Evolutionary conservation across 2,797 vertebrate genomes (phyloP).

Genomic region (Scleropages formosus): DNA sequence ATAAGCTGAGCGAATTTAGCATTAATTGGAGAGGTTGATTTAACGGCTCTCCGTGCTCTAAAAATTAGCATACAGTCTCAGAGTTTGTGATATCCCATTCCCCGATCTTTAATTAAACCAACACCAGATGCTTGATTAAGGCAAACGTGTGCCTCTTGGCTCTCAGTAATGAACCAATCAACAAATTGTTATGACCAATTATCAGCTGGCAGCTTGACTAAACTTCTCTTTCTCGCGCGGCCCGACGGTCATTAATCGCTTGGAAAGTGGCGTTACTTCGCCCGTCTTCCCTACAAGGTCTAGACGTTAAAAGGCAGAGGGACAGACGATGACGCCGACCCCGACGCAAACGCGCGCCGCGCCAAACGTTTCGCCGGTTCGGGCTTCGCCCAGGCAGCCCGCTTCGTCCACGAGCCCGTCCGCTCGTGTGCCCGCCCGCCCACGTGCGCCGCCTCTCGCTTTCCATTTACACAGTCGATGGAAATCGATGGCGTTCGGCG

Average conservation of each 20-base stretch:
- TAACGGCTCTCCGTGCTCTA: constrained; percentile 26
- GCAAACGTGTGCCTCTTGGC: constrained; percentile 39
- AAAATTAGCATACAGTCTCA: constrained; percentile 41
- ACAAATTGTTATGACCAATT: constrained; percentile 61
- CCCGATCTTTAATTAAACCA: constrained; percentile 50
- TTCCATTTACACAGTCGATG: constrained; percentile 23
- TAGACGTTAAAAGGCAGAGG: background rate
- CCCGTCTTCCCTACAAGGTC: background rate
- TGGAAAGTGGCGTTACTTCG: background rate
- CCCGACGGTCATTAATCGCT: constrained; percentile 26
- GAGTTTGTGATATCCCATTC: constrained; percentile 27
- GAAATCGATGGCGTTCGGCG: constrained; percentile 5
- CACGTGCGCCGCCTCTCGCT: constrained; percentile 20
- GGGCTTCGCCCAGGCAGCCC: background rate
- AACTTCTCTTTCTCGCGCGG: constrained; percentile 20
- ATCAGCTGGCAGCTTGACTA: constrained; percentile 34
- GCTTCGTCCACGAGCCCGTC: background rate
- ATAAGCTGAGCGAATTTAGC: constrained; percentile 31
- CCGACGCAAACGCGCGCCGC: no score
- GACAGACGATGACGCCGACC: no score
- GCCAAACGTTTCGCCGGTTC: no score
- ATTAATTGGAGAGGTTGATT: constrained; percentile 55
- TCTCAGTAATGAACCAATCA: constrained; percentile 63
- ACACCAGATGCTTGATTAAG: constrained; percentile 51
- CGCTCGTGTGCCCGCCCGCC: constrained; percentile 18